phyloP scores from a whole-genome alignment of 2,888 invertebrate genomes.

The Noctua comes region DNA sequence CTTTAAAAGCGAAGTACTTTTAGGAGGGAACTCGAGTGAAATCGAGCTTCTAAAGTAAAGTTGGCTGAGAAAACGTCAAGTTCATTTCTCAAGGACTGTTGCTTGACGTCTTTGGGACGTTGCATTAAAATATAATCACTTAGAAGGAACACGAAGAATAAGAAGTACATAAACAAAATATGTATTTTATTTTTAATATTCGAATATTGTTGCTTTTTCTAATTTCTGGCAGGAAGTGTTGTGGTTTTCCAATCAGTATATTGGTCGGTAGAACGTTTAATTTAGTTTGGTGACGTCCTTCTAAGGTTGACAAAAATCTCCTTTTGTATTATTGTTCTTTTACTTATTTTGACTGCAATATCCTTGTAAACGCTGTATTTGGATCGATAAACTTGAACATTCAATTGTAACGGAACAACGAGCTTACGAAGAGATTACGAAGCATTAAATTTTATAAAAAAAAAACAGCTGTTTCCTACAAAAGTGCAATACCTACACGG shows the following conservation, averaged over 20 bases:
- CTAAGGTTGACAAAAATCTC: not conserved
- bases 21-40: constrained; percentile 46
- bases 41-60: constrained; percentile 54
- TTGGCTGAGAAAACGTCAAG: constrained; percentile 53
- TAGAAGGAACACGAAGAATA: not conserved
- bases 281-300: not conserved
- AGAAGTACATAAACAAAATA: not conserved
- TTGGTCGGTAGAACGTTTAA: not conserved
- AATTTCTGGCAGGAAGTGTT: not conserved
- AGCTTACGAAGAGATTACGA: no score
- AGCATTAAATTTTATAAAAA: not conserved
- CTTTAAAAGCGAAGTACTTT: constrained; percentile 38
- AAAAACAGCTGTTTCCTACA: no score
- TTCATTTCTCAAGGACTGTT: constrained; percentile 52
- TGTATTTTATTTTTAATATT: not conserved
- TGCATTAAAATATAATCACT: constrained; percentile 41
- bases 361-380: not conserved
- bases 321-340: not conserved
- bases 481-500: no score
- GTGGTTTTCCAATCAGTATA: not conserved
- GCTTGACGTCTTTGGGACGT: constrained; percentile 31
- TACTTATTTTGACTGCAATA: not conserved
- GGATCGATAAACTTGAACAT: not conserved
- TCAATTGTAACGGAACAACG: not conserved
- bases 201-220: not conserved